Conservation (phyloP, 2,888 invertebrate species). For the Machimus atricapillus region DNA sequence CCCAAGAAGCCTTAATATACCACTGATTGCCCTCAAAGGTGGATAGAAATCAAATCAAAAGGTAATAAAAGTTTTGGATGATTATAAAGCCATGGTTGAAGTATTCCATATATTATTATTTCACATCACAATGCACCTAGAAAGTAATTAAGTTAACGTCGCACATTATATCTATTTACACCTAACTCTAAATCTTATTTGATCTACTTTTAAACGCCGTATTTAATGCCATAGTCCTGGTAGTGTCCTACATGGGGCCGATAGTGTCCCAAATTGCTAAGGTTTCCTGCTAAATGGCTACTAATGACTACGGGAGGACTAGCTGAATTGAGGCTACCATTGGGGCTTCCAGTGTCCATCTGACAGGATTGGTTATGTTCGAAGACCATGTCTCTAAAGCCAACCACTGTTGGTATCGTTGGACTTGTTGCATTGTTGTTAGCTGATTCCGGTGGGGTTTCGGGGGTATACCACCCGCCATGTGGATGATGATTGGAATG, state of each 20-base stretch:
- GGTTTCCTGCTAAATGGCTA: constrained; percentile 58
- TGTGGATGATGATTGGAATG: constrained; percentile 60
- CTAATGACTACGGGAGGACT: constrained; percentile 60
- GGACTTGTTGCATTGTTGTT: constrained; percentile 50
- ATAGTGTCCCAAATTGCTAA: constrained; percentile 61
- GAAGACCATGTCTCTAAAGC: constrained; percentile 62
- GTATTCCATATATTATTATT: constrained; percentile 27
- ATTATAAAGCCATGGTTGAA: constrained; percentile 6
- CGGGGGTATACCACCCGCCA: constrained; percentile 63
- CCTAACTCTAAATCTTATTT: constrained; percentile 26
- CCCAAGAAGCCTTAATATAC: too few species aligned
- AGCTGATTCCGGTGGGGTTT: constrained; percentile 57
- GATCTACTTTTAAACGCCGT: constrained; percentile 57
- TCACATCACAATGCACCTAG: constrained; percentile 34
- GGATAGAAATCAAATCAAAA: neutral
- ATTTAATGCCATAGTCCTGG: constrained; percentile 63
- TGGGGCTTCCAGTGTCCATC: constrained; percentile 61
- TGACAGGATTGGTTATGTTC: constrained; percentile 62
- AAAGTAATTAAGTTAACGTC: constrained; percentile 5
- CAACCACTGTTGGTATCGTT: constrained; percentile 48
- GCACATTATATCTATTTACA: constrained; percentile 24
- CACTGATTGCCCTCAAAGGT: neutral
- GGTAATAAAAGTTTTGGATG: neutral
- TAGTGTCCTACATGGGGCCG: constrained; percentile 58
- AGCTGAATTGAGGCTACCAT: constrained; percentile 61